phyloP scores from a whole-genome alignment of 2,888 invertebrate genomes.

The Latheticus oryzae region DNA sequence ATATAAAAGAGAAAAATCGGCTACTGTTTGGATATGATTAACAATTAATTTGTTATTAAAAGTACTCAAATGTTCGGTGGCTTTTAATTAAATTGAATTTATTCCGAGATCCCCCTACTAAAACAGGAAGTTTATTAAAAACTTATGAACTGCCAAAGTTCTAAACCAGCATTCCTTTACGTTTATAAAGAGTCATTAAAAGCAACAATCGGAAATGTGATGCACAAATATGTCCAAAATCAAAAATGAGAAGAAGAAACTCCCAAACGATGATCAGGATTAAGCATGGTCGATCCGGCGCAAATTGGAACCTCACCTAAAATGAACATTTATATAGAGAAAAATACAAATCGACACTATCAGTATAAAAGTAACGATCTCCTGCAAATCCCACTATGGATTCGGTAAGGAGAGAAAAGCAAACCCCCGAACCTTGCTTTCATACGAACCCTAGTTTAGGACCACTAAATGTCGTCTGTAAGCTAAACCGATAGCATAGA shows the following conservation, averaged over 20 bases:
- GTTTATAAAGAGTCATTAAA: too few relatives aligned
- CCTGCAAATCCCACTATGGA: slow-evolving; percentile 40
- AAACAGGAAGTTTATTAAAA: slow-evolving; percentile 55
- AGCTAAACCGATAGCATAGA: slow-evolving; percentile 51
- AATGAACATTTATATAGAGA: slow-evolving; percentile 14
- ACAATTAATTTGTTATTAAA: slow-evolving; percentile 43
- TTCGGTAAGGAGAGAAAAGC: slow-evolving; percentile 51
- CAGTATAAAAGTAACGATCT: slow-evolving; percentile 7
- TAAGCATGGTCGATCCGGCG: neutral
- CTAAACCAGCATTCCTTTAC: slow-evolving; percentile 42
- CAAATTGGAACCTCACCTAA: slow-evolving; percentile 5
- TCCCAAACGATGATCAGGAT: neutral
- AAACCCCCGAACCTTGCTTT: slow-evolving; percentile 54
- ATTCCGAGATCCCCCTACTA: slow-evolving; percentile 46
- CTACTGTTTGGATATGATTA: slow-evolving; percentile 33
- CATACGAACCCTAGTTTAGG: slow-evolving; percentile 59
- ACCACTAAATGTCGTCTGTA: slow-evolving; percentile 52
- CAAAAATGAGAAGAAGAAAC: neutral
- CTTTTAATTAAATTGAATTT: slow-evolving; percentile 55
- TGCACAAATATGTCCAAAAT: neutral
- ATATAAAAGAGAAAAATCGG: neutral
- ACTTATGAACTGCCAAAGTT: too few relatives aligned
- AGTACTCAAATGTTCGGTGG: slow-evolving; percentile 46
- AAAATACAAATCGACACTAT: slow-evolving; percentile 29
- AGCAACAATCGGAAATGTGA: too few relatives aligned